These are phyloP conservation scores for Macrosiphum euphorbiae DNA, from an alignment of 2,888 invertebrate species.

Conservation along the genomic window DNA sequence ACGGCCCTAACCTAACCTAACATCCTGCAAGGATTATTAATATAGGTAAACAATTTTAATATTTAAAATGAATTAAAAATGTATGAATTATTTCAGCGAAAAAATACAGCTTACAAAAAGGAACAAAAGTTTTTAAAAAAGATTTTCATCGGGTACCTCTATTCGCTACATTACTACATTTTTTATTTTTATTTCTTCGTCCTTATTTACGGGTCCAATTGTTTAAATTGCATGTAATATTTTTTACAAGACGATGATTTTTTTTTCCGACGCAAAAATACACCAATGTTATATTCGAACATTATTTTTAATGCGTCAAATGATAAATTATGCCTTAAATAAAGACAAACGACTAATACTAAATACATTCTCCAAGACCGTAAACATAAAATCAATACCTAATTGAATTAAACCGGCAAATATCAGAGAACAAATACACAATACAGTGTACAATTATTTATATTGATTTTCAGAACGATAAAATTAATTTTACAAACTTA, in stretches of 20 bases:
- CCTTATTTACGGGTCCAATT: slow-evolving; percentile 3
- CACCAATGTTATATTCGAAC: background rate
- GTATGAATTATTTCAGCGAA: background rate
- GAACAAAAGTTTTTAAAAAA: background rate
- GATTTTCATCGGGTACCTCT: background rate
- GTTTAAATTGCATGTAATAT: slow-evolving; percentile 27
- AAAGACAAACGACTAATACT: background rate
- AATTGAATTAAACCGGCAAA: background rate
- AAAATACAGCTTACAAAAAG: background rate
- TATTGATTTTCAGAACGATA: background rate
- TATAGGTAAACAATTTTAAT: background rate
- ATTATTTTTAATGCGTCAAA: slow-evolving; percentile 15
- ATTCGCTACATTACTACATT: background rate
- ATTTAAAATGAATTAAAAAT: background rate
- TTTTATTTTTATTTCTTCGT: background rate
- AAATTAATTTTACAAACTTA: background rate
- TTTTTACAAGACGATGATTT: slow-evolving; percentile 19
- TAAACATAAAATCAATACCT: slow-evolving; percentile 23
- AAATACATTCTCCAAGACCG: background rate
- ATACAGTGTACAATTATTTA: background rate
- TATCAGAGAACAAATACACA: background rate
- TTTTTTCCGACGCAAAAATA: background rate
- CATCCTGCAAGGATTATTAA: background rate
- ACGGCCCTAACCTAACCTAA: background rate
- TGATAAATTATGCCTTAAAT: background rate